Evolutionary conservation across 2,797 vertebrate genomes (phyloP), one percentile per base, ranked within the genome.

Genomic region (Oreochromis grahami): DNA sequence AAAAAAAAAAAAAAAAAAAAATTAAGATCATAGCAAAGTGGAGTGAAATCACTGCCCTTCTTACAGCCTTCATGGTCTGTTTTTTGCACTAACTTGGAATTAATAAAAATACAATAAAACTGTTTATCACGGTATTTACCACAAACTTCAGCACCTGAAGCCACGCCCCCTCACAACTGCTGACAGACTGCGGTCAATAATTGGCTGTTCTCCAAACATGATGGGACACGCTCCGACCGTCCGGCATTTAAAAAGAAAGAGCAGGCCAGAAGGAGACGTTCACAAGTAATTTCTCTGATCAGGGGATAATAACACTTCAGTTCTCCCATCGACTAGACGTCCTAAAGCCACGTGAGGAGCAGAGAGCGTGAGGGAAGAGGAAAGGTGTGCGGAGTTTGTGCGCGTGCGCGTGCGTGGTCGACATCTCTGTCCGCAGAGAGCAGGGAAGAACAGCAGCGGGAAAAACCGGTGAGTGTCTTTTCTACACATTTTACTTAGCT

Each of bases 311-410:
- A 21, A 38, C 32, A 7, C 17, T 32, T 58, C 5, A 38, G 19
- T 21, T 63, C 19, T 36, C 34, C 60, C 34, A 21, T 38, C 36
- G 13, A 19, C 3, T 26, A 29, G 26, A 52, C 17, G 80, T 4
- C 11, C 2, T 12, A 72, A 12, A 52, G 52, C 36, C 83, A 84
- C 72, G 84, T 90, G 86, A 89, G 88, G 79, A 45, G 53, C 55
- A 17, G 26, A 56, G 48, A 48, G 15, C 34, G 34, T 34, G 45
- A 7, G 78, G 8, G 6, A 15, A 5, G 5, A 12, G 36, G 43
- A 53, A 74, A 38, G 45, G 32, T n/a, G n/a, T n/a, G n/a, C n/a
- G n/a, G n/a, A n/a, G n/a, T n/a, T n/a, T 32, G 5, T 32, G 17
- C 9, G 4, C 5, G 26, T 32, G 4, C 29, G 17, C 14, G 5